Conservation (phyloP, 2,113 vertebrate species). For the Ictalurus furcatus region DNA sequence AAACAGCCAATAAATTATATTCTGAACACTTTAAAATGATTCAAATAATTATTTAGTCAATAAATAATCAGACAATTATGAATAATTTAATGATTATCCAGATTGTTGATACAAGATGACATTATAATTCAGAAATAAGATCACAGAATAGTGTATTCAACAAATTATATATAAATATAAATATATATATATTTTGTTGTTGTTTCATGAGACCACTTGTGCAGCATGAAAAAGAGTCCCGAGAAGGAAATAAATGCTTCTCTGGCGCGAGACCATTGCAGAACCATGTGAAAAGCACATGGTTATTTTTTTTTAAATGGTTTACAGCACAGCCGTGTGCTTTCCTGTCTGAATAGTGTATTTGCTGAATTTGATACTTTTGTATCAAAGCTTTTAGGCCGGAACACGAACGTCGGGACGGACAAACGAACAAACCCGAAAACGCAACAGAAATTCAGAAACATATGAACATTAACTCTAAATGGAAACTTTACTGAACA, state of each 20-base stretch:
- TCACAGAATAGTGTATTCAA: not conserved
- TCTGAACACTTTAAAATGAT: not conserved
- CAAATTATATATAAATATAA: too few relatives aligned
- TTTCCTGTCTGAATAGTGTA: not conserved
- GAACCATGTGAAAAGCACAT: not conserved
- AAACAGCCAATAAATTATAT: not conserved
- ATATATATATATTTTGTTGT: not conserved
- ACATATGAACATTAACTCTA: not conserved
- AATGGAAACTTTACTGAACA: not conserved
- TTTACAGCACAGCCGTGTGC: not conserved
- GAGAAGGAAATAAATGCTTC: not conserved
- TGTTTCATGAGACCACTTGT: too few relatives aligned
- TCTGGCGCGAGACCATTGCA: not conserved
- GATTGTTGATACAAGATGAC: conserved; percentile 3
- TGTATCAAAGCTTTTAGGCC: not conserved
- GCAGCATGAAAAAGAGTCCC: not conserved
- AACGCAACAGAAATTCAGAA: not conserved
- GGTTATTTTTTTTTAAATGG: not conserved
- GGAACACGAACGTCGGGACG: not conserved
- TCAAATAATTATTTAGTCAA: not conserved
- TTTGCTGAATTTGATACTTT: not conserved
- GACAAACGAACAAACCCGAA: not conserved
- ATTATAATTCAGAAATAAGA: not conserved
- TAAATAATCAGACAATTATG: not conserved
- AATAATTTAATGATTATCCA: not conserved